These are phyloP conservation scores for Tribolium freemani DNA, from an alignment of 2,888 invertebrate genomes.

Conservation along the genomic window DNA sequence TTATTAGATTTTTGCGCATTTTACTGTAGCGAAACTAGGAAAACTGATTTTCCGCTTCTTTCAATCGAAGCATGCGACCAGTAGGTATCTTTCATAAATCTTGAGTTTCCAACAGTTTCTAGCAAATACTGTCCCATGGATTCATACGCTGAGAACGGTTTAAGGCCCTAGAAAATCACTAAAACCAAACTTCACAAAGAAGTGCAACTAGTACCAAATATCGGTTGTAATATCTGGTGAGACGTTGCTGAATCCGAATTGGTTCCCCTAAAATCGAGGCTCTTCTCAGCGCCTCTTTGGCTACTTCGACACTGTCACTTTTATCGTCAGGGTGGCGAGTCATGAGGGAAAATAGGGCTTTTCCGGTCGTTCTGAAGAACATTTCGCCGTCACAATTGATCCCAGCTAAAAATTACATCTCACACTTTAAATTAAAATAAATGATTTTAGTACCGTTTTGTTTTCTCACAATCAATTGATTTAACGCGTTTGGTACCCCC, in stretches of 20 bases:
- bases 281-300: conserved; percentile 76
- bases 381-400: conserved; percentile 76
- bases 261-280: conserved; percentile 77
- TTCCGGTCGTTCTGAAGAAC: conserved; percentile 78
- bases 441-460: conserved; percentile 58
- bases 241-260: conserved; percentile 75
- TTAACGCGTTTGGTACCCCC: conserved; percentile 64
- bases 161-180: conserved; percentile 74
- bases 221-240: conserved; percentile 79
- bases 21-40: conserved; percentile 80
- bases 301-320: conserved; percentile 75
- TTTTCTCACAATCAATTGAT: conserved; percentile 64
- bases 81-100: conserved; percentile 78
- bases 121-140: conserved; percentile 80
- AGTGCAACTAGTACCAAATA: conserved; percentile 69
- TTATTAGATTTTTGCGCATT: neutral
- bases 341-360: conserved; percentile 77
- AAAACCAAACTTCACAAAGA: neutral
- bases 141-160: conserved; percentile 79
- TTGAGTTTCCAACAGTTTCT: conserved; percentile 75
- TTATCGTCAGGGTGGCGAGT: conserved; percentile 72
- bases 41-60: conserved; percentile 74
- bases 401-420: conserved; percentile 52
- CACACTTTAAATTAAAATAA: too few species aligned
- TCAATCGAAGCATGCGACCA: conserved; percentile 78